Evolutionary conservation across 2,888 invertebrate genomes (phyloP).

Genomic region (Cheilosia scutellata): DNA sequence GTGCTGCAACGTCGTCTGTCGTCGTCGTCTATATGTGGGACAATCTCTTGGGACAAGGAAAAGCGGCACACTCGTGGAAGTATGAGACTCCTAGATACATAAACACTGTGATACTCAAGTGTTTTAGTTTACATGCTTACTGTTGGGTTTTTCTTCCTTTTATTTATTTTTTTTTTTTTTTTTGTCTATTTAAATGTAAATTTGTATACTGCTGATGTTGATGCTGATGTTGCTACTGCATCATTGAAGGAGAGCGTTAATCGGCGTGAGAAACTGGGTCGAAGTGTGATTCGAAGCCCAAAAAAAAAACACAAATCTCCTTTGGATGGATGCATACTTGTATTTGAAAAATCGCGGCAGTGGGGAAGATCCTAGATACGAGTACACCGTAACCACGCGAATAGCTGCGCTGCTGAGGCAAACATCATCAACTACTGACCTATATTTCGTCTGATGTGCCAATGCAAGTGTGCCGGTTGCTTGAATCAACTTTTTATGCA

Average conservation of each 20-base stretch:
- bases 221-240: constrained; percentile 30
- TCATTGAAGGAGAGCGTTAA: constrained; percentile 63
- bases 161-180: no score
- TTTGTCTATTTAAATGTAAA: constrained; percentile 7
- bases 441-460: constrained; percentile 39
- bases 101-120: constrained; percentile 50
- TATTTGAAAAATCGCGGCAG: constrained; percentile 39
- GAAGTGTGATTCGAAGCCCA: constrained; percentile 69
- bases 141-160: constrained; percentile 25
- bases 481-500: constrained; percentile 58
- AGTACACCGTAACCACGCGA: constrained; percentile 9
- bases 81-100: constrained; percentile 67
- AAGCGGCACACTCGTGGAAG: constrained; percentile 48
- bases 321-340: constrained; percentile 50
- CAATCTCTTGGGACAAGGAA: constrained; percentile 65
- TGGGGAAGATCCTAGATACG: constrained; percentile 54
- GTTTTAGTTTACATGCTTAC: constrained; percentile 70
- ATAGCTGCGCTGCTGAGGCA: constrained; percentile 34
- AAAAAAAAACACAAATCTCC: constrained; percentile 43
- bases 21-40: constrained; percentile 51
- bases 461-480: constrained; percentile 52
- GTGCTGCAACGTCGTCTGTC: constrained; percentile 3
- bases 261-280: constrained; percentile 72
- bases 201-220: constrained; percentile 37
- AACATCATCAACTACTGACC: constrained; percentile 71